Evolutionary conservation across 2,113 vertebrate genomes (phyloP).

Genomic region (Spea bombifrons): DNA sequence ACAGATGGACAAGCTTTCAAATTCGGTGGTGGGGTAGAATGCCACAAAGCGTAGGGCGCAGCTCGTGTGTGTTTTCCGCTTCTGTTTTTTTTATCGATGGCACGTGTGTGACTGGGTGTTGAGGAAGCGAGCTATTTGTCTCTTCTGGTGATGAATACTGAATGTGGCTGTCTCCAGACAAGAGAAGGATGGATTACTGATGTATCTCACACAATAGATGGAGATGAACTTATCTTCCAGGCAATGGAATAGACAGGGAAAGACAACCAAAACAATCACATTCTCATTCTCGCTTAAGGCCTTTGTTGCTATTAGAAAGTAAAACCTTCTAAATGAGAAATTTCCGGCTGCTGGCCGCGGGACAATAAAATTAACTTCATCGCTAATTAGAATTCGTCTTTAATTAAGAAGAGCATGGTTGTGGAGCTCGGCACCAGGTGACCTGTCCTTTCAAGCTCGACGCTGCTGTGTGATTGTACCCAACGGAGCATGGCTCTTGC

Average conservation of each 20-base stretch:
- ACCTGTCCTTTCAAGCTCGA: slow-evolving; percentile 3
- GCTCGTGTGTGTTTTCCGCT: no score
- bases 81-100: no score
- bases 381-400: slow-evolving; percentile 48
- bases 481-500: slow-evolving; percentile 21
- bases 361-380: slow-evolving; percentile 35
- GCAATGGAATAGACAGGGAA: background rate
- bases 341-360: slow-evolving; percentile 33
- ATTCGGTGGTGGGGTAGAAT: no score
- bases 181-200: slow-evolving; percentile 13
- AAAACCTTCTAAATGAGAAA: slow-evolving; percentile 39
- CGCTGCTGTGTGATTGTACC: background rate
- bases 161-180: background rate
- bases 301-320: slow-evolving; percentile 31
- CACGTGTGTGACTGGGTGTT: no score
- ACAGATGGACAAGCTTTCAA: no score
- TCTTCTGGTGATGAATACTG: no score
- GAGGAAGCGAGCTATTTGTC: no score
- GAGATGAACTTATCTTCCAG: slow-evolving; percentile 1
- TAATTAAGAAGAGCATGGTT: slow-evolving; percentile 45
- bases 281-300: slow-evolving; percentile 9
- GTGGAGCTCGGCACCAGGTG: slow-evolving; percentile 20
- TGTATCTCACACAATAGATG: slow-evolving; percentile 16
- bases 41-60: no score
- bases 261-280: background rate